Evolutionary conservation across 2,797 vertebrate species (phyloP).

Genomic region (Huso huso): DNA sequence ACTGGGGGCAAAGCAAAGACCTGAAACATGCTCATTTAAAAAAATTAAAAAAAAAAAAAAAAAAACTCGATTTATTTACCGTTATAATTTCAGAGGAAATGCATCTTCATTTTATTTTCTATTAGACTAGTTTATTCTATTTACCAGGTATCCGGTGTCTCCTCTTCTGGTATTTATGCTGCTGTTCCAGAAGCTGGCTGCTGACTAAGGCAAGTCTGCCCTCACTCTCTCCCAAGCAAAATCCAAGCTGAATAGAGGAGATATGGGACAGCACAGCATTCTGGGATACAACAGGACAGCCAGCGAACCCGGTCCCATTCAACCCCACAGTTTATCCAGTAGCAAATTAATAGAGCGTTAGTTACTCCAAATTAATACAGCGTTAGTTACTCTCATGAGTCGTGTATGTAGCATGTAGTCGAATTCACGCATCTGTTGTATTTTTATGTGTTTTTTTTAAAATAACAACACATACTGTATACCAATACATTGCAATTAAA

Average conservation of each 20-base stretch:
- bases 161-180: conserved; percentile 31
- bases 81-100: no score
- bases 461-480: no score
- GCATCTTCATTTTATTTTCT: not conserved
- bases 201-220: conserved; percentile 45
- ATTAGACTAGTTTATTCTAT: not conserved
- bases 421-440: no score
- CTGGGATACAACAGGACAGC: conserved; percentile 50
- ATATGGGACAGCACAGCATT: conserved; percentile 34
- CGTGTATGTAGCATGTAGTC: no score
- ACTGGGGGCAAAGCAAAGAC: conserved; percentile 21
- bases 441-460: no score
- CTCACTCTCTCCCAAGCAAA: conserved; percentile 39
- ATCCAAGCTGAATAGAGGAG: conserved; percentile 31
- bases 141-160: conserved; percentile 44
- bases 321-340: not conserved
- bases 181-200: conserved; percentile 37
- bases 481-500: no score
- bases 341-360: not conserved
- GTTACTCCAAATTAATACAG: not conserved
- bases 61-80: not conserved
- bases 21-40: conserved; percentile 4
- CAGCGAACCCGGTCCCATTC: conserved; percentile 19
- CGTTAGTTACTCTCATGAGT: not conserved
- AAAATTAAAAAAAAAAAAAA: not conserved